Base-by-base conservation (phyloP, 2,888 invertebrate genomes). In the Eilema sororculum region DNA sequence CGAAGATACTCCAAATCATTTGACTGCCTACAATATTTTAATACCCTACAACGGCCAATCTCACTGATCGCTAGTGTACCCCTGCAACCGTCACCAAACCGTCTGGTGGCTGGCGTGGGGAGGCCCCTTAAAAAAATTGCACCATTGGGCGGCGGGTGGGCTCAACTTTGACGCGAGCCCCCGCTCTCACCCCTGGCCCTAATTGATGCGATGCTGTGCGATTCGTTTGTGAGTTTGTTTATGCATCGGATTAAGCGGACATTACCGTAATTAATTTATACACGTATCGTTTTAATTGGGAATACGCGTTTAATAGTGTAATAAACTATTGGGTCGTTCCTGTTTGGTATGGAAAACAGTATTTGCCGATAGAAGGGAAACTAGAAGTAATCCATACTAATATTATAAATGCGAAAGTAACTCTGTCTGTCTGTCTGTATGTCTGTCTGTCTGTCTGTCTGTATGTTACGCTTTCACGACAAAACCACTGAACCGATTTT, bases 71-170 rank as follows among this genome's bases (percentile, higher is more conserved):
- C 0, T 0, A 86, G 75, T 83, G 86, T 68, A 89, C 85, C 88
- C 90, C 89, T 94, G 93, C 94, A 93, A 91, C 87, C 93, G 93
- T 93, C 95, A 94, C 94, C 93, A 91, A 90, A 91, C 92, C 89
- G 92, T 88, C 90, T 89, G 90, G 82, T 87, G 90, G 82, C 80
- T 87, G 90, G 82, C 80, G 65, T 74, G 84, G 86, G 87, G 91
- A 71, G 80, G 80, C 87, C 89, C 90, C 90, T 89, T 84, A 86
- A 92, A 94, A 94, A 94, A 93, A 90, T 91, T 91, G 92, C 91
- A 90, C 87, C 89, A 83, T 81, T 79, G 83, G 83, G 82, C 77
- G 74, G 77, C 73, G 69, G 74, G 73, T 79, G 82, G 77, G 79
- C 81, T 91, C 93, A 92, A 92, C 92, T 93, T 91, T 94, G 95